Evolutionary conservation across 30 jellyfish, hydroid and myxozoan species (phyloP), one percentile per base, ranked within the genome.

Genomic region (Hydractinia symbiolongicarpus): DNA sequence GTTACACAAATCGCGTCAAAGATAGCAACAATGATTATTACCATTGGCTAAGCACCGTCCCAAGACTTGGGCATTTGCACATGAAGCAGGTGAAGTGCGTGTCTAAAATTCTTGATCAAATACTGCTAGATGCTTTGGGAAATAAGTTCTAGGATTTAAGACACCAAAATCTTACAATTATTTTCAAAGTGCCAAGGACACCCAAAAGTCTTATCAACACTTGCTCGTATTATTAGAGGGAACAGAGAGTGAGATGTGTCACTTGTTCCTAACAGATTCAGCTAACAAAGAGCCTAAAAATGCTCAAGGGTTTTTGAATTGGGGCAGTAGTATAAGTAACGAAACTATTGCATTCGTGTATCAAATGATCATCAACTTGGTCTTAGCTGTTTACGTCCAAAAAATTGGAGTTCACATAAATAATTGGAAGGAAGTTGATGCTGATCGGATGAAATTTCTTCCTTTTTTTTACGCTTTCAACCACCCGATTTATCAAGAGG

Each of bases 61-160:
- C 80, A n/a, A 67, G 80, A 9, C 61, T 71, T 4, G 80, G 60
- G 0, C 80, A 71, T 71, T 4, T 71, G 2, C 71, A 71, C 5
- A 71, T 71, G 80, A 71, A 71, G 1, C 80, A 13, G 4, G 0
- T 71, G 68, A 71, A 71, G 51, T 19, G 69, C 4, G 1, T 71
- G 0, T 71, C 5, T 19, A 13, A 8, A 8, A 5, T 19, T 1
- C 66, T 71, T n/a, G 80, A 71, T 0, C 60, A 71, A 0, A 15
- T 19, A 14, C 4, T 71, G 0, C 4, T 71, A 3, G 69, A 5
- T 0, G 69, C 80, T 4, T 67, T 71, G 4, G 61, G 0, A 71
- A 71, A 71, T 71, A 71, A 19, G 80, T 71, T 1, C 4, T 71
- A 9, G 5, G 5, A 4, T 13, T 71, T 3, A 20, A n/a, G 60